Percentiles rank a stretch among this genome's conserved stretches.
Evolutionary conservation across 2,888 invertebrate species (phyloP).

Genomic region (Endotricha flammealis): DNA sequence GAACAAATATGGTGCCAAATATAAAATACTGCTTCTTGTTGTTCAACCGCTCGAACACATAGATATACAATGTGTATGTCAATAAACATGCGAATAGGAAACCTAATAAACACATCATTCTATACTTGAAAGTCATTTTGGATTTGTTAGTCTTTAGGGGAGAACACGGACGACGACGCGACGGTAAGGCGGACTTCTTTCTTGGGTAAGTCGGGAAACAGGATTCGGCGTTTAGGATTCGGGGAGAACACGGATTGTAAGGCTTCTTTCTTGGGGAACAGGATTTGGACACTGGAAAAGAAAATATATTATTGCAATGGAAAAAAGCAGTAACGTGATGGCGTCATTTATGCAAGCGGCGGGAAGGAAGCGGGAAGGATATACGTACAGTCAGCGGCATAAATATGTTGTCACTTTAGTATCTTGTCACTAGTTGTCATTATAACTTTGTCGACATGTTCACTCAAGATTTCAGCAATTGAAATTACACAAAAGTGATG

Average conservation of each 20-base stretch:
- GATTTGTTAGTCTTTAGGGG: background rate
- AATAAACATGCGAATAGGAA: slow-evolving; percentile 33
- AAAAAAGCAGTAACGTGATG: too few species aligned
- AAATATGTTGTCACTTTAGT: too few species aligned
- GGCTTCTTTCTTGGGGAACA: slow-evolving; percentile 24
- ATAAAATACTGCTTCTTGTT: slow-evolving; percentile 33
- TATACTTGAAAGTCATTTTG: slow-evolving; percentile 39
- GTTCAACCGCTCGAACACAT: slow-evolving; percentile 37
- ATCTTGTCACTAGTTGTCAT: too few species aligned
- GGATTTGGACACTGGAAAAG: slow-evolving; percentile 1
- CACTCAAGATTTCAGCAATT: too few species aligned
- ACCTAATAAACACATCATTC: slow-evolving; percentile 28
- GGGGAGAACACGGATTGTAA: slow-evolving; percentile 5
- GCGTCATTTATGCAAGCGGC: too few species aligned
- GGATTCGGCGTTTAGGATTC: too few species aligned
- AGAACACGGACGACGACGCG: too few species aligned
- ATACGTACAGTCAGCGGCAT: too few species aligned
- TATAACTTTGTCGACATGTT: too few species aligned
- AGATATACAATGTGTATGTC: slow-evolving; percentile 44
- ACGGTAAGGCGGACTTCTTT: slow-evolving; percentile 19
- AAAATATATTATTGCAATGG: slow-evolving; percentile 14
- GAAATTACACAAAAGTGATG: too few species aligned
- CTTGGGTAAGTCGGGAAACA: slow-evolving; percentile 20
- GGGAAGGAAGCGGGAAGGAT: too few species aligned
- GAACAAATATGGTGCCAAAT: slow-evolving; percentile 40